Evolutionary conservation across 1,140 invertebrate genomes (phyloP).

Genomic region (Megalonaias nervosa): DNA sequence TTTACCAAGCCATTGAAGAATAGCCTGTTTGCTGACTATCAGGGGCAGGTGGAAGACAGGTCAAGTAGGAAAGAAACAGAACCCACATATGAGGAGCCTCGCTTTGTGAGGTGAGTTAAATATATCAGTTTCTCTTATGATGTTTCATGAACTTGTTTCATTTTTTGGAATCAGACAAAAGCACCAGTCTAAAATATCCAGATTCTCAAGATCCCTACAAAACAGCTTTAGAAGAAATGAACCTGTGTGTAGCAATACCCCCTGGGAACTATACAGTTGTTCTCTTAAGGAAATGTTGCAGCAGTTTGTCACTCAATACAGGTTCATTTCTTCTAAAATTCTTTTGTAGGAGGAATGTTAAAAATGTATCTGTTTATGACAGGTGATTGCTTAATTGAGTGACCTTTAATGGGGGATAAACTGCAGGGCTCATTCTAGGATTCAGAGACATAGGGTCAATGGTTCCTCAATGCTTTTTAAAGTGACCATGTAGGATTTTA

Average conservation of each 20-base stretch:
- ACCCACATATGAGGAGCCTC: conserved; percentile 45
- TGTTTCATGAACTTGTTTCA: not conserved
- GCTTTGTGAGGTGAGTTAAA: conserved; percentile 51
- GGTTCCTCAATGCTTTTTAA: too few species aligned
- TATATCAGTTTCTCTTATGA: not conserved
- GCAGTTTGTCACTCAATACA: not conserved
- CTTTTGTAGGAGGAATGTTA: too few species aligned
- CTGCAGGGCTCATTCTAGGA: too few species aligned
- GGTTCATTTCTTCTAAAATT: too few species aligned
- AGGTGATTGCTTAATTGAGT: too few species aligned
- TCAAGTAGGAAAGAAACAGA: conserved; percentile 22
- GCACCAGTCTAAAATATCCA: not conserved
- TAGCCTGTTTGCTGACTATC: conserved; percentile 41
- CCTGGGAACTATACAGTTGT: not conserved
- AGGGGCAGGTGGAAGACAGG: conserved; percentile 20
- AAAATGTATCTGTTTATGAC: too few species aligned
- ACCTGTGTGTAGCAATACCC: not conserved
- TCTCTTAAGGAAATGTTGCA: not conserved
- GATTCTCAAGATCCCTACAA: not conserved
- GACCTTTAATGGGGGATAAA: too few species aligned
- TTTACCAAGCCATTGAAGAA: conserved; percentile 45
- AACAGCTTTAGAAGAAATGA: not conserved
- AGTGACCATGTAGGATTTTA: too few species aligned
- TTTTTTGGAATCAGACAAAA: not conserved
- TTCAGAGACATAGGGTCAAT: too few species aligned